Base-by-base conservation (phyloP, 2,888 invertebrate genomes). In the Phortica okadai region DNA sequence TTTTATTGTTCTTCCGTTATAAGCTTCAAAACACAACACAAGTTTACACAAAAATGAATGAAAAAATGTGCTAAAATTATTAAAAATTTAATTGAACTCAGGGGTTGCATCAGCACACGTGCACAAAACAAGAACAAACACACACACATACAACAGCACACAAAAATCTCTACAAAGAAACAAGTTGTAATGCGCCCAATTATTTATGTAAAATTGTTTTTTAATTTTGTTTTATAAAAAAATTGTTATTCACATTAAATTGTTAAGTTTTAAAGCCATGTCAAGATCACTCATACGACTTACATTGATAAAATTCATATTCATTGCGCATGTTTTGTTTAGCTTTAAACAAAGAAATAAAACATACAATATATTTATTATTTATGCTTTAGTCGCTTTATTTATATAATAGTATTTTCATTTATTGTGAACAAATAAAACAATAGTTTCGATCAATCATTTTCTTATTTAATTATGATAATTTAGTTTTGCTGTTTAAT, bases 71-170 rank as follows among this genome's bases (percentile, higher is more conserved):
- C 50, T 74, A 75, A 77, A 81, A 76, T 75, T 41, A 41, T 33
- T 70, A 45, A 45, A n/a, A 73, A 44, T 73, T 16, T 41, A 42
- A 67, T 45, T 8, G 21, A 75, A 70, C 70, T 75, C 75, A 75
- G 75, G 70, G 62, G 41, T 74, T 76, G 70, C 45, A 8, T 45
- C 1, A 7, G 44, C 14, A 77, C 69, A 59, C 59, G 74, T 72
- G 59, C 10, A 45, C 56, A 11, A 76, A 74, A 75, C 74, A 79
- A 81, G 77, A 74, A 79, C 66, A 78, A 76, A 70, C 50, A 11
- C 10, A 50, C 67, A 74, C 16, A 62, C 33, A 8, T 3, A 25
- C 10, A 62, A 10, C n/a, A 21, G 21, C 16, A 62, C 16, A 11
- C 56, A 56, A 1, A 56, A 14, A 56, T 56, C 14, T 6, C 16